Percentiles rank a stretch among this genome's conserved stretches.
Conservation (phyloP, 2,888 invertebrate species). For the Smittia aterrima region DNA sequence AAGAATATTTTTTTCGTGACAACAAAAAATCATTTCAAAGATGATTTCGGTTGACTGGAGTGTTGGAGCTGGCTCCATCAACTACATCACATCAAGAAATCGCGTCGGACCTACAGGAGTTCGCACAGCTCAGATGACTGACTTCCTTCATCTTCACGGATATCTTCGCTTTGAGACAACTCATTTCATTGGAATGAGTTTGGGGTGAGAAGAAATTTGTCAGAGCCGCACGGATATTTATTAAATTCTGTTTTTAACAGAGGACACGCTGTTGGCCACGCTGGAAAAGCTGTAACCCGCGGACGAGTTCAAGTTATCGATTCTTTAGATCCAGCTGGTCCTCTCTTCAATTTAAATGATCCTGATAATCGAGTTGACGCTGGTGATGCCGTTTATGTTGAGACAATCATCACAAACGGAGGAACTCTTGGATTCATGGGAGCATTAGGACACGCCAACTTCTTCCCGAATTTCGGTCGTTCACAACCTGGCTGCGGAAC, state of each 20-base stretch:
- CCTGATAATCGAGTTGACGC: conserved; percentile 49
- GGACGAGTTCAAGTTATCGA: conserved; percentile 49
- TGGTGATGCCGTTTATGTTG: conserved; percentile 51
- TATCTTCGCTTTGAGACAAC: background rate
- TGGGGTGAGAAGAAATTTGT: background rate
- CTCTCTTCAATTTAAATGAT: conserved; percentile 47
- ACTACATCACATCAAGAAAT: conserved; percentile 59
- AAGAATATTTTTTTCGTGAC: background rate
- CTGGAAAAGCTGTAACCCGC: conserved; percentile 44
- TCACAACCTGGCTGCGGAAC: background rate
- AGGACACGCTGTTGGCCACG: conserved; percentile 45
- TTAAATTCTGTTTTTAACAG: no score
- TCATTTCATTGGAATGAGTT: background rate
- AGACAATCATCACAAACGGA: conserved; percentile 52
- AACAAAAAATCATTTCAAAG: background rate
- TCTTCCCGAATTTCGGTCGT: conserved; percentile 52
- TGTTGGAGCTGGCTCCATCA: conserved; percentile 55
- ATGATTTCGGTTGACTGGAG: conserved; percentile 63
- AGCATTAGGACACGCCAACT: conserved; percentile 51
- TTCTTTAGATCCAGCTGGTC: conserved; percentile 53
- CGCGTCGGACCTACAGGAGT: conserved; percentile 44
- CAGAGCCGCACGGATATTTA: no score
- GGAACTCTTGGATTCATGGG: conserved; percentile 49
- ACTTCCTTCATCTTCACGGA: background rate
- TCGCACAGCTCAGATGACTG: conserved; percentile 44